Base-by-base conservation (phyloP, 2,113 vertebrate genomes). In the Salvelinus alpinus region DNA sequence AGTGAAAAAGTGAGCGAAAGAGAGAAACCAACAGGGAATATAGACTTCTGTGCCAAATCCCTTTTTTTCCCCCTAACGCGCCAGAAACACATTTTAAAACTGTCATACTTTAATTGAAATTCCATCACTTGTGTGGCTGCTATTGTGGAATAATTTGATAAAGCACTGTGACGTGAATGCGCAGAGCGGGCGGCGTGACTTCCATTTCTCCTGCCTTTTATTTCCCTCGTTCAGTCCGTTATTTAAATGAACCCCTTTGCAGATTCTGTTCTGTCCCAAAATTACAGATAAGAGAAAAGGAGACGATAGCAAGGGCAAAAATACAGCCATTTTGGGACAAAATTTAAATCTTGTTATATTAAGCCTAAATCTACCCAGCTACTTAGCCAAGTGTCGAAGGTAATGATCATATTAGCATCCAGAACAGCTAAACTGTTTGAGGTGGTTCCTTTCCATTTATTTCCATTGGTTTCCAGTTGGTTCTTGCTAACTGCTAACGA, bases 71-170 rank as follows among this genome's bases (percentile, higher is more conserved):
- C 47, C 57, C 47, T 57, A 70, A 59, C 22, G 64, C 9, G 74
- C 73, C 78, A 82, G 82, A 88, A 90, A 89, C 88, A 90, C 77
- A 87, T 91, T 89, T 78, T 72, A 72, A 89, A 89, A 87, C 87
- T 89, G 90, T 90, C 91, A 90, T 82, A 86, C 65, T 89, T 90
- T 90, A 91, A 92, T 90, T 91, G 86, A 91, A 93, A 90, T 92
- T 88, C 89, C 88, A 89, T 88, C 89, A 90, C 88, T 89, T 85
- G 79, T 86, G 87, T 20, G 78, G 82, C 81, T 82, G 80, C 87
- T 78, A 82, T 89, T 90, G 87, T 88, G 80, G 76, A 79, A 88
- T 88, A 87, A 88, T 90, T 91, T 90, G 87, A 87, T 89, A 81
- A 89, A 89, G 87, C 84, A 34, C 76, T 86, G 87, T 84, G 87